Conservation (phyloP, 2,113 vertebrate species). For the Sitta europaea region DNA sequence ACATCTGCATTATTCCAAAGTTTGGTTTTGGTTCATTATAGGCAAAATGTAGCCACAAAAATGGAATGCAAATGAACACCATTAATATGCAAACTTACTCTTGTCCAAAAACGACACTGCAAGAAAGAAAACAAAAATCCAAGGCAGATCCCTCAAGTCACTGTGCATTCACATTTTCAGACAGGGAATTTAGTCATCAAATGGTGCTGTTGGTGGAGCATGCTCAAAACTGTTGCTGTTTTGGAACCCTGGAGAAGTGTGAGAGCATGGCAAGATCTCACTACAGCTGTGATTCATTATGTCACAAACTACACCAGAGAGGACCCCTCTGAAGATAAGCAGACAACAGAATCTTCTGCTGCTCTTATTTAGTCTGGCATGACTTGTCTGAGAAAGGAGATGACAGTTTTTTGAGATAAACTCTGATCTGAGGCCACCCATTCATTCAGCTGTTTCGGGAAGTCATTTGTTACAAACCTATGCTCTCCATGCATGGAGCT, state of each 20-base stretch:
- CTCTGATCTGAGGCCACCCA: background rate
- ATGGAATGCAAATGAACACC: background rate
- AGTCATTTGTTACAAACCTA: background rate
- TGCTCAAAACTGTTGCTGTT: background rate
- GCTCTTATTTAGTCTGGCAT: background rate
- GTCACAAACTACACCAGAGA: background rate
- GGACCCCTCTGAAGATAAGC: background rate
- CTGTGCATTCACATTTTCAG: background rate
- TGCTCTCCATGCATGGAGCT: accelerated
- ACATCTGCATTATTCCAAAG: background rate
- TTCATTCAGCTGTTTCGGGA: background rate
- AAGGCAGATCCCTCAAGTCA: background rate
- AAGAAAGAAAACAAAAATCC: background rate
- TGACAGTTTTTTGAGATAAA: background rate
- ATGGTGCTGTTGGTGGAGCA: accelerated
- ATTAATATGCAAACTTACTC: background rate
- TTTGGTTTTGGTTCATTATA: background rate
- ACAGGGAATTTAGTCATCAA: background rate
- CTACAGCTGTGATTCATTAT: background rate
- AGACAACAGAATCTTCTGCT: background rate
- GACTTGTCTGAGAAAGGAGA: background rate
- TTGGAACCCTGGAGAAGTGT: background rate
- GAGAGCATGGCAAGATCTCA: background rate
- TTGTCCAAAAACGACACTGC: background rate
- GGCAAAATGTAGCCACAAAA: background rate